Percentiles rank a stretch among this genome's conserved stretches.
phyloP scores from a whole-genome alignment of 2,888 invertebrate genomes.

The Mythimna loreyi region DNA sequence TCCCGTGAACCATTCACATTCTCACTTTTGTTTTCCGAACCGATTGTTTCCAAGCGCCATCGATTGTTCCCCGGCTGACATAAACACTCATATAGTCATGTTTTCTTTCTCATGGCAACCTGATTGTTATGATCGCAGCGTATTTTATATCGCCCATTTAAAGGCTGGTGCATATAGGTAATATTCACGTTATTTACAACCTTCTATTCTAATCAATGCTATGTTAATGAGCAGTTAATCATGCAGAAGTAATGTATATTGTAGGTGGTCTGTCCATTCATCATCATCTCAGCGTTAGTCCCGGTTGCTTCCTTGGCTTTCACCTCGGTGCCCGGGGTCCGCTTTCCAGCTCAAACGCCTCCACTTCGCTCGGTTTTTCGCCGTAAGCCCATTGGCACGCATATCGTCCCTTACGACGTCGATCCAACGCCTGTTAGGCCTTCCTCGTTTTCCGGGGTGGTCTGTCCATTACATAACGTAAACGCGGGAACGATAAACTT shows the following conservation, averaged over 20 bases:
- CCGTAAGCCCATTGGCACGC: too few species aligned
- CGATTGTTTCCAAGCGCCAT: slow-evolving; percentile 64
- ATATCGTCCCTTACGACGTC: too few species aligned
- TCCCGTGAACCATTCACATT: slow-evolving; percentile 44
- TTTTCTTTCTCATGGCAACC: slow-evolving; percentile 64
- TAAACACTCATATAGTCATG: slow-evolving; percentile 57
- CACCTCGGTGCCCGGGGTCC: too few species aligned
- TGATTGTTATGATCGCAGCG: slow-evolving; percentile 56
- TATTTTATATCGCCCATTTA: slow-evolving; percentile 42
- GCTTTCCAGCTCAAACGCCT: too few species aligned
- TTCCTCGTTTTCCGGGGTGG: too few species aligned
- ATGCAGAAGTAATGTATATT: background rate
- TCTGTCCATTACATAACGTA: slow-evolving; percentile 16
- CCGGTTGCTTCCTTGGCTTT: too few species aligned
- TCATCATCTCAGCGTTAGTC: too few species aligned
- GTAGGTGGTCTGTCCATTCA: slow-evolving; percentile 13
- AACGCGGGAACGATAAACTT: slow-evolving; percentile 20
- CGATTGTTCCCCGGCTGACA: slow-evolving; percentile 61
- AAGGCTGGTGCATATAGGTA: slow-evolving; percentile 6
- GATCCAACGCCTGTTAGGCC: too few species aligned
- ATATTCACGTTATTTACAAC: background rate
- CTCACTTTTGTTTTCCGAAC: slow-evolving; percentile 62
- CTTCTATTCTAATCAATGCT: slow-evolving; percentile 4
- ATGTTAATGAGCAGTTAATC: slow-evolving; percentile 31
- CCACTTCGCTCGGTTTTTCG: too few species aligned